Conservation (phyloP, 2,113 vertebrate species). For the Rostratula benghalensis region DNA sequence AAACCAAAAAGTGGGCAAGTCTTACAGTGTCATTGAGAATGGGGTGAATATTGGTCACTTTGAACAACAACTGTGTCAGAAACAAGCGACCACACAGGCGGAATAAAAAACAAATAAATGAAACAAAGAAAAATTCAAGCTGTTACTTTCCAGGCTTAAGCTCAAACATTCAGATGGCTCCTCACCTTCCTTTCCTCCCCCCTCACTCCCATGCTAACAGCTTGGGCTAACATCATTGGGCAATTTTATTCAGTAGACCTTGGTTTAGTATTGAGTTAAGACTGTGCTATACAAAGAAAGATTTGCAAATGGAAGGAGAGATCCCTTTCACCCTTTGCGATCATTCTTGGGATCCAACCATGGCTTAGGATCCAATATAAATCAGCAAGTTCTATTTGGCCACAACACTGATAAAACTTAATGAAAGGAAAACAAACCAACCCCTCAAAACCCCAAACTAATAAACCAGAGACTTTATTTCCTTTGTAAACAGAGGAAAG, state of each 20-base stretch:
- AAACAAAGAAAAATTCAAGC: not conserved
- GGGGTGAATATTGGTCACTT: not conserved
- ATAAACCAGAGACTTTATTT: not conserved
- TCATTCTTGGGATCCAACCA: not conserved
- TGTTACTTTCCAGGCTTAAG: not conserved
- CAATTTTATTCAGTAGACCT: not conserved
- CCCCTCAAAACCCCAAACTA: not conserved
- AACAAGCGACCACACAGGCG: not conserved
- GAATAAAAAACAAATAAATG: not conserved
- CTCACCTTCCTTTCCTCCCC: accelerated
- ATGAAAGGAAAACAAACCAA: not conserved
- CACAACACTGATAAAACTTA: not conserved
- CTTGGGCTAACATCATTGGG: not conserved
- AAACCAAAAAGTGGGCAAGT: not conserved
- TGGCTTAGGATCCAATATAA: not conserved
- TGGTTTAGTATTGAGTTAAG: not conserved
- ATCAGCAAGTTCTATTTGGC: not conserved
- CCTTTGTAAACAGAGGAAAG: not conserved
- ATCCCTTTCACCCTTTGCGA: not conserved
- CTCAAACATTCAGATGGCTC: not conserved
- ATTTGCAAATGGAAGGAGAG: not conserved
- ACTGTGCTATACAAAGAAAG: not conserved
- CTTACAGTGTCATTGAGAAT: not conserved
- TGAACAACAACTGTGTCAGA: not conserved
- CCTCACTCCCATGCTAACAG: not conserved